Base-by-base conservation (phyloP, 2,113 vertebrate genomes). In the Eonycteris spelaea region DNA sequence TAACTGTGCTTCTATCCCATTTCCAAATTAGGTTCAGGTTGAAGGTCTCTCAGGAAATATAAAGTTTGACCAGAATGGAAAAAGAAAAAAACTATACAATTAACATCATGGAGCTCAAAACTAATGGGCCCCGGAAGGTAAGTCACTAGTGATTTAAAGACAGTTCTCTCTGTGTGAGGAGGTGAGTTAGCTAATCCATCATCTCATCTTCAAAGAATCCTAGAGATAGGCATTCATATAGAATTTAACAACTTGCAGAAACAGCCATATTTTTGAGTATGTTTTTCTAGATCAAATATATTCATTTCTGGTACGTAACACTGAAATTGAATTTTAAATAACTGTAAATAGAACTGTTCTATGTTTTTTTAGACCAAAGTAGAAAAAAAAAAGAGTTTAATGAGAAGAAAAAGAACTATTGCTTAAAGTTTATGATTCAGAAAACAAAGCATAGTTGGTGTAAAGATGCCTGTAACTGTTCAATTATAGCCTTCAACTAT, bases 1-100 rank as follows among this genome's bases (percentile, higher is more conserved):
- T 91, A 95, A 89, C 7, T 95, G 21, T 96, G 33, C 4, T 89
- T 3, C n/a, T 57, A 55, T 86, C 90, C 28, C 61, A 22, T 97
- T 87, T 95, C 85, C 83, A 3, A 93, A 93, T 19, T 90, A 99
- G 99, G 99, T 99, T 85, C 99, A 99, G 16, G 99, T 99, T 68
- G 99, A 99, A 98, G 99, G 99, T 63, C 98, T 99, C 59, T 99
- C 99, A 33, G 99, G 99, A 95, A 99, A 99, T 98, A 99, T 99
- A 98, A 99, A 99, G 97, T 99, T 99, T 98, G 99, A 99, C 98
- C 99, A 99, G 97, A 99, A 99, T 30, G 99, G 99, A 93, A 99
- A 99, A 96, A 98, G 99, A 98, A 99, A 99, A 99, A 92, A 99
- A 99, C 98, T 99, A 99, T 98, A 99, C 99, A 9, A 99, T 99